phyloP scores from a whole-genome alignment of 1,140 invertebrate genomes.

The Hypothenemus hampei region DNA sequence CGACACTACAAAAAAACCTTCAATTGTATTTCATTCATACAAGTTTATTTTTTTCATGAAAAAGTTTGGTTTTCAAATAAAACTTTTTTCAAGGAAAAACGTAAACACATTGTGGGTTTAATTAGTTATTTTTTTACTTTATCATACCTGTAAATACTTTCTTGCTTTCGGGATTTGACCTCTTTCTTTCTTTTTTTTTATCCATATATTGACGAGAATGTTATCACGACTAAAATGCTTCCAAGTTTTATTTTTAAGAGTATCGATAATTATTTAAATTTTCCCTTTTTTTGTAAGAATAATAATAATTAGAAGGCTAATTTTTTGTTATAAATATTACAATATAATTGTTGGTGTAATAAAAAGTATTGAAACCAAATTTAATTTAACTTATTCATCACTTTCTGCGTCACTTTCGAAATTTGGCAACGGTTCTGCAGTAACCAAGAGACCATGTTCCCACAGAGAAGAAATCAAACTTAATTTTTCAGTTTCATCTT shows the following conservation, averaged over 20 bases:
- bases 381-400: slow-evolving; percentile 2
- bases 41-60: neutral
- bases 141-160: slow-evolving; percentile 32
- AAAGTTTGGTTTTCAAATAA: slow-evolving; percentile 1
- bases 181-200: slow-evolving; percentile 1
- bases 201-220: neutral
- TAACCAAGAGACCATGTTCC: slow-evolving; percentile 65
- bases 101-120: no score
- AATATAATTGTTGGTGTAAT: slow-evolving; percentile 48
- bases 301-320: slow-evolving; percentile 41
- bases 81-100: no score
- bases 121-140: slow-evolving; percentile 30
- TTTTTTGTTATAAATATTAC: slow-evolving; percentile 46
- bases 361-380: slow-evolving; percentile 38
- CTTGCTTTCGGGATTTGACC: slow-evolving; percentile 38
- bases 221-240: slow-evolving; percentile 37
- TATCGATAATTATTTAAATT: slow-evolving; percentile 37
- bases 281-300: slow-evolving; percentile 41
- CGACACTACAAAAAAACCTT: neutral
- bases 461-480: slow-evolving; percentile 60
- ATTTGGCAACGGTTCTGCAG: slow-evolving; percentile 36
- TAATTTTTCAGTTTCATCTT: slow-evolving; percentile 57
- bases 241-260: slow-evolving; percentile 38
- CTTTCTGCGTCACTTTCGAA: neutral
- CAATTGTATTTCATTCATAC: neutral